phyloP scores from a whole-genome alignment of 2,888 invertebrate genomes.

The Cryptocephalus moraei region DNA sequence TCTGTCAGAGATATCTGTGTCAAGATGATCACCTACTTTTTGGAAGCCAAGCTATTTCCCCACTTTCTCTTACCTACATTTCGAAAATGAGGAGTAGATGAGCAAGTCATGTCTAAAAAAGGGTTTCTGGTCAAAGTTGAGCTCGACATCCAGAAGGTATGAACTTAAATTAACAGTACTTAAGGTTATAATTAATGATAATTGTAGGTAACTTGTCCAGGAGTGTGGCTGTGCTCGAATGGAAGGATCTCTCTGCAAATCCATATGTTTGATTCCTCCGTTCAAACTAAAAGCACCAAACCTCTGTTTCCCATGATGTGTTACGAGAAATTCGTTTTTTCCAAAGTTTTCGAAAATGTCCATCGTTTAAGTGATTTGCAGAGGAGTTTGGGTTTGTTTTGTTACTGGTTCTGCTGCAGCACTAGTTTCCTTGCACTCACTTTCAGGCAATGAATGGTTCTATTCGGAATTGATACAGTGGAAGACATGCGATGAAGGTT shows the following conservation, averaged over 20 bases:
- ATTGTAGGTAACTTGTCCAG: constrained; percentile 69
- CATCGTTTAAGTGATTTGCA: constrained; percentile 40
- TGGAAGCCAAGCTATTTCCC: too few species aligned
- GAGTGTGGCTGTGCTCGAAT: constrained; percentile 73
- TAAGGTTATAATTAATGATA: neutral
- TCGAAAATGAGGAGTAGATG: too few species aligned
- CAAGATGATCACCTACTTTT: too few species aligned
- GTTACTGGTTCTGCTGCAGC: neutral
- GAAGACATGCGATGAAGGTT: constrained; percentile 39
- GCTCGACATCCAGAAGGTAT: constrained; percentile 46
- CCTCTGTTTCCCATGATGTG: constrained; percentile 64
- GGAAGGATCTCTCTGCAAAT: constrained; percentile 65
- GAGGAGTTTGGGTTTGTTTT: constrained; percentile 32
- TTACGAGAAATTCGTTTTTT: constrained; percentile 62
- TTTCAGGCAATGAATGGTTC: constrained; percentile 48
- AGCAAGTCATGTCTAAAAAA: constrained; percentile 34
- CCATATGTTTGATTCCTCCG: constrained; percentile 56
- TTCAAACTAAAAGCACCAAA: constrained; percentile 53
- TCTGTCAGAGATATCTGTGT: neutral
- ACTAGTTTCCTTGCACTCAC: neutral
- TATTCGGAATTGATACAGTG: constrained; percentile 58
- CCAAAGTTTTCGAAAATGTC: constrained; percentile 43
- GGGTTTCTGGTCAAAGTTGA: constrained; percentile 48
- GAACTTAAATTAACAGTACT: neutral
- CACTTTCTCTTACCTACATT: too few species aligned